Conservation (phyloP, 1,140 invertebrate genomes). For the Ceratitis capitata region DNA sequence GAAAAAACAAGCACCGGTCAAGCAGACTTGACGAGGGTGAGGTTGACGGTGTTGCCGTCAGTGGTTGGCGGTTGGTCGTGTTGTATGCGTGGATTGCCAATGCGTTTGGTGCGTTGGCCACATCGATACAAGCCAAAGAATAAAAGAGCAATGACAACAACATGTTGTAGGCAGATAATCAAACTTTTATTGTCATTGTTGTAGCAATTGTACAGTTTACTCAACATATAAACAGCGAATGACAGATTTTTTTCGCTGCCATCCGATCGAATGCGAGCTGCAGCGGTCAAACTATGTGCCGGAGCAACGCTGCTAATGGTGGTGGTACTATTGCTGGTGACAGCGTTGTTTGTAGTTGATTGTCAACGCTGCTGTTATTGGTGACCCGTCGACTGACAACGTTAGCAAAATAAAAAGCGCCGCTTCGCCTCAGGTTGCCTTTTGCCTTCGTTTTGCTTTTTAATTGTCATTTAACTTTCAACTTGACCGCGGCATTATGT, state of each 20-base stretch:
- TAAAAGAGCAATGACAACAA: background rate
- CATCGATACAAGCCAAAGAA: background rate
- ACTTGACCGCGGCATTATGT: slow-evolving; percentile 24
- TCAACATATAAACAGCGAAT: background rate
- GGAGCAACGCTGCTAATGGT: background rate
- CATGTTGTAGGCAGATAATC: background rate
- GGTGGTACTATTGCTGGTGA: background rate
- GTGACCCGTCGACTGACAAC: background rate
- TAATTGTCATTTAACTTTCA: slow-evolving; percentile 18
- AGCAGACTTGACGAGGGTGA: background rate
- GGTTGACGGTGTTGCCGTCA: background rate
- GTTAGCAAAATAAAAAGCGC: background rate
- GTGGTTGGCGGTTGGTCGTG: too few species aligned
- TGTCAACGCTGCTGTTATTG: background rate
- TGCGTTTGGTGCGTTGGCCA: background rate
- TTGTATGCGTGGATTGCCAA: background rate
- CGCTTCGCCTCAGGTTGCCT: background rate
- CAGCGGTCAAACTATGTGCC: background rate
- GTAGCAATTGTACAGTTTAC: background rate
- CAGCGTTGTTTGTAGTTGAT: background rate
- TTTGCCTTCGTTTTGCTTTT: background rate
- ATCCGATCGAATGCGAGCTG: background rate
- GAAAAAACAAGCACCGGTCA: background rate
- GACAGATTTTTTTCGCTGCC: background rate
- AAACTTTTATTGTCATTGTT: background rate